Conservation (phyloP, 2,888 invertebrate genomes). For the Alviniconcha strummeri region DNA sequence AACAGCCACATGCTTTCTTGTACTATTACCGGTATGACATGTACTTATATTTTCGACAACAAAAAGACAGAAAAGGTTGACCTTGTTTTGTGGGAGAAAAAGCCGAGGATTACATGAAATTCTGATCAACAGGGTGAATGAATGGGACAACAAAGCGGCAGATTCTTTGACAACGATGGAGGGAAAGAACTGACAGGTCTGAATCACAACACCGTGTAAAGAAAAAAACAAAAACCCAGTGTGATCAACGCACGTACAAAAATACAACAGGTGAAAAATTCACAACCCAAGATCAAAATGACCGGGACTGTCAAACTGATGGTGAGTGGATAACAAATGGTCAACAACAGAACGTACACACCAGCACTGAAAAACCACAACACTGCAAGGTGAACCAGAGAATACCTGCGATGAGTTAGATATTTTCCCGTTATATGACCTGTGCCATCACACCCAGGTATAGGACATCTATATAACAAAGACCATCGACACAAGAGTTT, state of each 20-base stretch:
- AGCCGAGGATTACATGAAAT: too few species aligned
- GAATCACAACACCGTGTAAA: background rate
- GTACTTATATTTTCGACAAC: too few species aligned
- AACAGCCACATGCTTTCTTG: too few species aligned
- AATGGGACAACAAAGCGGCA: conserved; percentile 1
- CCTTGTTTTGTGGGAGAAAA: too few species aligned
- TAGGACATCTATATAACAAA: conserved; percentile 85
- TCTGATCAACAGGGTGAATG: background rate
- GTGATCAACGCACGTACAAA: too few species aligned
- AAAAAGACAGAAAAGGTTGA: too few species aligned
- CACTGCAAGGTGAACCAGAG: background rate
- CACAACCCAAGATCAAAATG: too few species aligned
- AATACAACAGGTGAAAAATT: too few species aligned
- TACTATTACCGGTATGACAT: too few species aligned
- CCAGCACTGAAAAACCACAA: background rate
- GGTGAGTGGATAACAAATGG: too few species aligned
- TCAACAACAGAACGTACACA: background rate
- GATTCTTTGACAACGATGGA: background rate
- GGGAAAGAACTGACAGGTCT: background rate
- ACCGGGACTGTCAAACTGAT: too few species aligned
- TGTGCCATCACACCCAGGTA: conserved; percentile 96
- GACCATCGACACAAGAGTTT: background rate
- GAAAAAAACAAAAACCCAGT: background rate
- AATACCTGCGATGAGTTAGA: conserved; percentile 84
- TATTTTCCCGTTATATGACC: conserved; percentile 99